Evolutionary conservation across 2,113 vertebrate species (phyloP), one percentile per base, ranked within the genome.

Genomic region (Vireo altiloquus): DNA sequence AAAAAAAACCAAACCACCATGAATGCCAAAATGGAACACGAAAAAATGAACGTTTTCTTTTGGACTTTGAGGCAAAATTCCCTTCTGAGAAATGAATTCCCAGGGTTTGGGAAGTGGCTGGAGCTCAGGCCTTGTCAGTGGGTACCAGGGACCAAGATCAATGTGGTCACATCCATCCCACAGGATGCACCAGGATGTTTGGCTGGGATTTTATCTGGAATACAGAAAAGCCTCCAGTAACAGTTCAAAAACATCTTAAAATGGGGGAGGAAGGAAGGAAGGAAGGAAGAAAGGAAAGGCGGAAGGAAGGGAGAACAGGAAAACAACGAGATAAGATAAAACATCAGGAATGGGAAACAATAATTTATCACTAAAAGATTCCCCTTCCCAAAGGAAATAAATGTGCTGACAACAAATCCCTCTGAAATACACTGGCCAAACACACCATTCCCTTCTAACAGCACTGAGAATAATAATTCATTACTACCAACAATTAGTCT

Each of bases 21-120:
- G 2, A 30, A 70, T 68, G 28, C 3, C 13, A 16, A 87, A 47
- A 11, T 4, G 20, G 49, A 42, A 61, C 0, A 0, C 3, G 56
- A 39, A 11, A 84, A 59, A 77, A 78, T 15, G 4, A 11, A 7
- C 0, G 8, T 39, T 65, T 86, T 50, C 42, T 49, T 74, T 15
- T 0, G 33, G 47, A 28, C 40, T 78, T 39, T 4, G 28, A 64
- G 56, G 71, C 1, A 18, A 21, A 80, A 20, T 22, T 52, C 33
- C 2, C 0, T 25, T 19, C 28, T 16, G 12, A 50, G 13, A 11
- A 16, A 42, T 3, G 15, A 13, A 44, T 37, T 77, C 4, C 44
- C 49, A 15, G 39, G 19, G 21, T 52, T 23, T 42, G 39, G 17
- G 82, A 42, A 19, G 1, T 18, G 47, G 10, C 1, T 31, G 61